Conservation (phyloP, 2,797 vertebrate species). For the Rhadinocentrus ornatus region DNA sequence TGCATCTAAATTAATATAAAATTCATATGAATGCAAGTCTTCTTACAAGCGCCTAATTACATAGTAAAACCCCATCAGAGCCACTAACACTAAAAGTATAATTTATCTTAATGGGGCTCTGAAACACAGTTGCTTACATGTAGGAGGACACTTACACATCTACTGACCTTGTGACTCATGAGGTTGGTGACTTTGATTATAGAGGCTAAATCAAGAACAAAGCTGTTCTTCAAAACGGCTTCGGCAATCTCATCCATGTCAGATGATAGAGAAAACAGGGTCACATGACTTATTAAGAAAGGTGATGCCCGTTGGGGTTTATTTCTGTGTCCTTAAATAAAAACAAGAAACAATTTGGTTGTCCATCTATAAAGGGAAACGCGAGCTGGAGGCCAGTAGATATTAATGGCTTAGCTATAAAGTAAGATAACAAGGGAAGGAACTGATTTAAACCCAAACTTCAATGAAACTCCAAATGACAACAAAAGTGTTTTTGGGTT, state of each 20-base stretch:
- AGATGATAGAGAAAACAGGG: constrained; percentile 60
- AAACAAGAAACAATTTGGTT: constrained; percentile 5
- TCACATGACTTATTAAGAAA: constrained; percentile 57
- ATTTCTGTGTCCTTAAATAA: constrained; percentile 38
- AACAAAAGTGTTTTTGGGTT: background rate
- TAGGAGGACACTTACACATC: constrained; percentile 37
- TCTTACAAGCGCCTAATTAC: background rate
- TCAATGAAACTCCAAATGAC: background rate
- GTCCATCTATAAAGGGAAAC: background rate
- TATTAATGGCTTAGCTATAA: background rate
- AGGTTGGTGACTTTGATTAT: constrained; percentile 69
- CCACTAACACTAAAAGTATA: background rate
- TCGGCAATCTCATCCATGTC: constrained; percentile 63
- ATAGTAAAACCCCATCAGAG: background rate
- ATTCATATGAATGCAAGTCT: no score
- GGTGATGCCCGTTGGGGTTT: constrained; percentile 24
- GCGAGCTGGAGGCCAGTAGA: background rate
- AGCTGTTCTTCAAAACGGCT: constrained; percentile 67
- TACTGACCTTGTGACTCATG: constrained; percentile 64
- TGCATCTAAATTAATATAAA: no score
- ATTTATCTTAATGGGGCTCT: background rate
- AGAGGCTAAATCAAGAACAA: constrained; percentile 58
- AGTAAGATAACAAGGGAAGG: constrained; percentile 23
- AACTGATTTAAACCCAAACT: background rate
- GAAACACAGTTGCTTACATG: constrained; percentile 13